Base-by-base conservation (phyloP, 1,140 invertebrate genomes). In the Nephotettix cincticeps region DNA sequence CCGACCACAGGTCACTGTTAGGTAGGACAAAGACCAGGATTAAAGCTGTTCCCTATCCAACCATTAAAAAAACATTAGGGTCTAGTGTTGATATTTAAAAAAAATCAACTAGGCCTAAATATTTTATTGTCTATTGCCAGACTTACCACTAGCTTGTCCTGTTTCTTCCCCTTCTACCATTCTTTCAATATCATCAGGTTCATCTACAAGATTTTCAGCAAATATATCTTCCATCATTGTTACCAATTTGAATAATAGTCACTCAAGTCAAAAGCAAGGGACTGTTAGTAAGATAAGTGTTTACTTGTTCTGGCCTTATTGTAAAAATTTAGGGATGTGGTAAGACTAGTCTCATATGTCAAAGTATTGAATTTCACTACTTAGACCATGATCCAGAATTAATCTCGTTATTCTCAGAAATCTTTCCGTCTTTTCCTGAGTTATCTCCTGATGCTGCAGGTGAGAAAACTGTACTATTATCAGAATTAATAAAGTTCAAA, bases 401-500 rank as follows among this genome's bases (percentile, higher is more conserved):
- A 43, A 9, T 11, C 9, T 43, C 40, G 9, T 43, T 11, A n/a
- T 43, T n/a, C n/a, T 43, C n/a, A 43, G n/a, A 43, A n/a, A 11
- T 43, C 9, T 43, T 43, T n/a, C 9, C 9, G 9, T 43, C 9
- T 11, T 43, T 43, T 43, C n/a, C 40, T 43, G 9, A n/a, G n/a
- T 9, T 43, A 43, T n/a, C n/a, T n/a, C n/a, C n/a, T 43, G n/a
- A 43, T 43, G 6, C 21, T 51, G 17, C 4, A 6, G 47, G n/a
- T 51, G 17, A 51, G 17, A n/a, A 23, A 6, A 19, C 21, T 3
- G 47, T 4, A 19, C 21, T 6, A 51, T 51, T 51, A 23, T 23
- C 45, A 25, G 51, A 67, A 65, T 77, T 77, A 14, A 77, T 30
- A 27, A 70, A 67, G 17, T 75, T 67, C 28, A 77, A 61, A 65